These are phyloP conservation scores for Amphiura filiformis DNA, from an alignment of 35 echinoderm and acorn worm species.

Conservation along the genomic window DNA sequence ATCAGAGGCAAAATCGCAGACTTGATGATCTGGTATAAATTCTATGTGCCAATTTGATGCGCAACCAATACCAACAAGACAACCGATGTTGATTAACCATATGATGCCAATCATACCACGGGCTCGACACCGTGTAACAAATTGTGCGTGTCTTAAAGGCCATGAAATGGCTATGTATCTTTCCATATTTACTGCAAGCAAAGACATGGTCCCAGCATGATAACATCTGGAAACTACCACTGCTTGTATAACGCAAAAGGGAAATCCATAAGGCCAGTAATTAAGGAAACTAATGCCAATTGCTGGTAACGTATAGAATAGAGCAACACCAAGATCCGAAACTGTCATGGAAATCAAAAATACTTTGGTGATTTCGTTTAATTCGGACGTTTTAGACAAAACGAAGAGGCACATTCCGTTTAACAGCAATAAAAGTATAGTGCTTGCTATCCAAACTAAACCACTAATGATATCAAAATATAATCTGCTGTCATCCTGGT, in stretches of 20 bases:
- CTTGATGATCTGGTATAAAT: neutral
- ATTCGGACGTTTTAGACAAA: neutral
- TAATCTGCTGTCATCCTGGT: no score
- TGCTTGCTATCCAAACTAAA: neutral
- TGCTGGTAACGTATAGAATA: conserved; percentile 1
- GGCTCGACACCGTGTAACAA: neutral
- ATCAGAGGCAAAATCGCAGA: neutral
- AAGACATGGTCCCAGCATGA: conserved; percentile 11
- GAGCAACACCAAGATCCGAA: neutral
- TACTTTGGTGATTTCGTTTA: conserved; percentile 16
- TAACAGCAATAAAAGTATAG: neutral
- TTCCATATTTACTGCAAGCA: conserved; percentile 12
- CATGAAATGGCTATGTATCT: conserved; percentile 21
- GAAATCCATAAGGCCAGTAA: neutral
- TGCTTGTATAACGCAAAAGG: conserved; percentile 1
- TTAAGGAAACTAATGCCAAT: neutral
- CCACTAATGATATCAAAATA: neutral
- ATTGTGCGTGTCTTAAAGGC: neutral
- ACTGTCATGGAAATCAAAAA: conserved; percentile 11
- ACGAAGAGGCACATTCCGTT: conserved; percentile 20
- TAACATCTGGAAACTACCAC: conserved; percentile 14
- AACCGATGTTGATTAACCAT: neutral
- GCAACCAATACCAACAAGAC: neutral
- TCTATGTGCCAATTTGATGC: neutral
- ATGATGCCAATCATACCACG: neutral